Evolutionary conservation across 2,113 vertebrate genomes (phyloP).

Genomic region (Rhinoptilus africanus): DNA sequence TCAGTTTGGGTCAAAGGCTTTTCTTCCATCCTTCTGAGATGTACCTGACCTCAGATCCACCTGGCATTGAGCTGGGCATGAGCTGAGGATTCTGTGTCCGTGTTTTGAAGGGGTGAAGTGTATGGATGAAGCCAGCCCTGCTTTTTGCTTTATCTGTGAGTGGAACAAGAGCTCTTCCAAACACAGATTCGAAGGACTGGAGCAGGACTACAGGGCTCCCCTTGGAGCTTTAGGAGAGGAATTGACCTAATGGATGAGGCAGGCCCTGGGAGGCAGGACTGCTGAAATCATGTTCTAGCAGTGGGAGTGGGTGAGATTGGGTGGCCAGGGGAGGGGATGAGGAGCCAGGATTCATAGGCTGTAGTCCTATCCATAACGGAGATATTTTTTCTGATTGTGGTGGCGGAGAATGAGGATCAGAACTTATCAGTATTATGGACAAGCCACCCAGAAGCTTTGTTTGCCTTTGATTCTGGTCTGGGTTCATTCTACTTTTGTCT

Average conservation of each 20-base stretch:
- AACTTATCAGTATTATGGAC: neutral
- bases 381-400: neutral
- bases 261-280: neutral
- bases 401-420: neutral
- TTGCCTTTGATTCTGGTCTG: conserved; percentile 23
- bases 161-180: neutral
- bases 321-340: neutral
- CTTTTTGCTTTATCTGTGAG: neutral
- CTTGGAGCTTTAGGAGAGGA: neutral
- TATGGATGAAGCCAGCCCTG: neutral
- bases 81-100: neutral
- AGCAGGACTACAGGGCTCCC: neutral
- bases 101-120: neutral
- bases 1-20: neutral
- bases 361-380: neutral
- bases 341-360: neutral
- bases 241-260: neutral
- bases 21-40: neutral
- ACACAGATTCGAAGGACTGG: neutral
- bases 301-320: neutral
- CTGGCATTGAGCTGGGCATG: neutral
- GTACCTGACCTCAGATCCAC: neutral
- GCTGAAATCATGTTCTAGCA: neutral
- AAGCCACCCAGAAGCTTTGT: conserved; percentile 22
- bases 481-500: neutral